Evolutionary conservation across 2,113 vertebrate species (phyloP), one percentile per base, ranked within the genome.

Genomic region (Noctilio leporinus): DNA sequence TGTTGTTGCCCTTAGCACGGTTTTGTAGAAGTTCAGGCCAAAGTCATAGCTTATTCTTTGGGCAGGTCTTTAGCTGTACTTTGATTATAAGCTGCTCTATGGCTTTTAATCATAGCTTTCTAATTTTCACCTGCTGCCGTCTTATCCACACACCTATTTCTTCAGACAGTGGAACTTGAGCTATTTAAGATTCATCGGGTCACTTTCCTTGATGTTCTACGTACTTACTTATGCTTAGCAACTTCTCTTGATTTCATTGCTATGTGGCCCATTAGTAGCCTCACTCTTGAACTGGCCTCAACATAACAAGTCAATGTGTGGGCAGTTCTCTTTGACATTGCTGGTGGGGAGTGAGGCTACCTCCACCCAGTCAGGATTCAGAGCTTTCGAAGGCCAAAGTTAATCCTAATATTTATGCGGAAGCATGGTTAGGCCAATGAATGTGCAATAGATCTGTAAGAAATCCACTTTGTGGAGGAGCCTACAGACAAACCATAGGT

Each of bases 31-130:
- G 77, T 64, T 75, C 70, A 84, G 9, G 65, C 20, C 57, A 65
- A 73, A 40, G 33, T 73, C 47, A 76, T 35, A 62, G n/a, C 40
- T 78, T 72, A 55, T 43, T 90, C 47, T 85, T 53, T 85, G 24
- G 43, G 8, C 7, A 86, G 33, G 22, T 72, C 85, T 76, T 82
- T 73, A 73, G n/a, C 12, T 57, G 38, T 55, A 28, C 14, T 92
- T 73, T 49, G n/a, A n/a, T n/a, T n/a, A n/a, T n/a, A n/a, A n/a
- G n/a, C n/a, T n/a, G 35, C 82, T 67, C n/a, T 40, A 20, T 55
- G 45, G n/a, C n/a, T 92, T 95, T 93, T 92, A 94, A 94, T 24
- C 43, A 87, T 16, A 94, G 22, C 28, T 87, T 69, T 89, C 40
- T 40, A 62, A 88, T 53, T 67, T 73, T 35, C 24, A 53, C 24